A percentile compares a stretch with the other conserved stretches of the same genome.
Conservation (phyloP, 2,888 invertebrate species). For the Polyploca ridens region DNA sequence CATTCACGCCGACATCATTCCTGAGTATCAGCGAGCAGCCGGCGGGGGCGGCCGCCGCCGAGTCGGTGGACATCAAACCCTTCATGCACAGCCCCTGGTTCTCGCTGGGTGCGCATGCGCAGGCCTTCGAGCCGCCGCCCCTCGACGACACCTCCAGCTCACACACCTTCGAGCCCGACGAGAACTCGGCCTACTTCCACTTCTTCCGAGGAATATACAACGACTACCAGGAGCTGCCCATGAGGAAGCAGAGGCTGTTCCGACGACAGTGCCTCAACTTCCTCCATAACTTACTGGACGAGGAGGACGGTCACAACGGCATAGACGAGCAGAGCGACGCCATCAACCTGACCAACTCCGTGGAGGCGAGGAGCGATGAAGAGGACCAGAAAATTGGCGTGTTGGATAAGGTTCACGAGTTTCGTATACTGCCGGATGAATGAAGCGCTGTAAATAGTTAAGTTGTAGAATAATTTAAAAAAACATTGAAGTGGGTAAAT, state of each 20-base stretch:
- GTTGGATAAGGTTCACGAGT: constrained; percentile 11
- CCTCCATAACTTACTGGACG: constrained; percentile 69
- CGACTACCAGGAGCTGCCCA: constrained; percentile 66
- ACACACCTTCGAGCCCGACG: constrained; percentile 60
- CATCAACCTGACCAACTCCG: constrained; percentile 36
- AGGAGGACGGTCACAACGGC: constrained; percentile 57
- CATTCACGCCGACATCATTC: constrained; percentile 50
- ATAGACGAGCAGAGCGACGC: constrained; percentile 31
- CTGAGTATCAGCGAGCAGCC: constrained; percentile 39
- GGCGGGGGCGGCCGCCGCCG: constrained; percentile 31
- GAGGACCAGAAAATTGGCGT: constrained; percentile 23
- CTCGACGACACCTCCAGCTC: constrained; percentile 53
- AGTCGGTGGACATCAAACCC: constrained; percentile 37
- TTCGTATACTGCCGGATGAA: background rate
- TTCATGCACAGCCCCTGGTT: constrained; percentile 41
- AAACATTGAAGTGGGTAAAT: too few species aligned
- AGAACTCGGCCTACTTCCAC: constrained; percentile 70
- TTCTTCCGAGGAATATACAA: constrained; percentile 73
- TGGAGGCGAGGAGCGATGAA: constrained; percentile 27
- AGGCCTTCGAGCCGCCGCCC: constrained; percentile 21
- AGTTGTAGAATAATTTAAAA: too few species aligned
- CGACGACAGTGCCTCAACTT: constrained; percentile 64
- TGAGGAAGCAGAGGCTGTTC: constrained; percentile 60
- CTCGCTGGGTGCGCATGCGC: constrained; percentile 27
- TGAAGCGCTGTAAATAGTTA: background rate